Evolutionary conservation across 1,140 invertebrate species (phyloP).

Genomic region (Diprion similis): DNA sequence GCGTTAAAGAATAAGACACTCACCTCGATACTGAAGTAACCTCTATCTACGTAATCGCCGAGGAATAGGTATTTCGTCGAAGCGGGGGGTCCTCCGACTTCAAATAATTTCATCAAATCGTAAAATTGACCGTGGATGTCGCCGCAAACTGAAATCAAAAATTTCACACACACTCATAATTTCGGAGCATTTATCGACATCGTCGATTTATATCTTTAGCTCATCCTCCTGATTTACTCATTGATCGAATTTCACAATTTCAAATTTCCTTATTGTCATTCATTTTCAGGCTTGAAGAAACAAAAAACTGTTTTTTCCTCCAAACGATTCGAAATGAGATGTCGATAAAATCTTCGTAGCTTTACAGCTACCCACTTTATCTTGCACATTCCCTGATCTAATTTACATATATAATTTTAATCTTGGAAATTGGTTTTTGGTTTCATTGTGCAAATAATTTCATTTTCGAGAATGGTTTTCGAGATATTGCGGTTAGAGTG

Average conservation of each 20-base stretch:
- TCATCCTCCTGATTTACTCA: neutral
- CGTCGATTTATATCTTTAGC: neutral
- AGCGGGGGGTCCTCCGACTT: conserved; percentile 97
- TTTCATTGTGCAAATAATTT: too few relatives aligned
- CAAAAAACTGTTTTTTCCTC: too few relatives aligned
- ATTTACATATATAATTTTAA: too few relatives aligned
- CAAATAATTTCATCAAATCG: conserved; percentile 99
- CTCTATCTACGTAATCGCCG: conserved; percentile 99
- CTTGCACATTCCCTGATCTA: too few relatives aligned
- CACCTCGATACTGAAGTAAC: conserved; percentile 99
- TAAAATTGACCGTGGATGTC: conserved; percentile 99
- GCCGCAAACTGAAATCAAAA: conserved; percentile 87
- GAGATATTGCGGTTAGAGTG: too few relatives aligned
- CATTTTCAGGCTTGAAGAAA: too few relatives aligned
- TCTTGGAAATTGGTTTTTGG: too few relatives aligned
- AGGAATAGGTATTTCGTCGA: conserved; percentile 99
- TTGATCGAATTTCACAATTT: neutral
- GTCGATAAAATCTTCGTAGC: too few relatives aligned
- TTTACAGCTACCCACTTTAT: too few relatives aligned
- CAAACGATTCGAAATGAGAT: too few relatives aligned
- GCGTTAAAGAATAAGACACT: conserved; percentile 41
- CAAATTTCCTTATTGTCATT: too few relatives aligned
- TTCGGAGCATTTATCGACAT: conserved; percentile 16
- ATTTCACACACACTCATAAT: neutral
- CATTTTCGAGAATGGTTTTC: too few relatives aligned